Conservation (phyloP, 2,113 vertebrate species). For the Pteronura brasiliensis region DNA sequence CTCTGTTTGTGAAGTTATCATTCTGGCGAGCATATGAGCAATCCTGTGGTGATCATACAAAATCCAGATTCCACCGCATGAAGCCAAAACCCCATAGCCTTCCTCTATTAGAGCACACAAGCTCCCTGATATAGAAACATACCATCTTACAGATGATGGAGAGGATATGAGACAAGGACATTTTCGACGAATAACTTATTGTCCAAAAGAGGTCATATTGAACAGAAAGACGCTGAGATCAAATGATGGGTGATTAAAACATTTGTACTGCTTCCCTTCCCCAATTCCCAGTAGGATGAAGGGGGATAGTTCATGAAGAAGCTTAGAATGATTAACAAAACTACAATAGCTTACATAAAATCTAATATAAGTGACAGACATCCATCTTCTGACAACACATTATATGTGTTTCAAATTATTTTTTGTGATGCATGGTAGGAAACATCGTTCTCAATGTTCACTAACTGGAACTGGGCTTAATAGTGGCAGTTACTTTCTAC, state of each 20-base stretch:
- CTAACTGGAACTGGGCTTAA: not conserved
- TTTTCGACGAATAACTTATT: not conserved
- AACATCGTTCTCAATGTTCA: not conserved
- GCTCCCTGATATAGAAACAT: not conserved
- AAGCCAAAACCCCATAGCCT: not conserved
- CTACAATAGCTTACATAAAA: not conserved
- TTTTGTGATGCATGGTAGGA: not conserved
- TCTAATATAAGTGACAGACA: not conserved
- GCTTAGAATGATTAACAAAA: not conserved
- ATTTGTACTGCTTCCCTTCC: not conserved
- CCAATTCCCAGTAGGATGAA: not conserved
- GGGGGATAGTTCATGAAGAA: not conserved
- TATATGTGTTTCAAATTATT: not conserved
- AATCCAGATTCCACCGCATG: not conserved
- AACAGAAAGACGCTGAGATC: not conserved
- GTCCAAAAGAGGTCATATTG: not conserved
- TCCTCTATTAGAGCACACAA: not conserved
- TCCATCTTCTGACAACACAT: not conserved
- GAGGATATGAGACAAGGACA: not conserved
- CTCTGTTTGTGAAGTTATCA: not conserved
- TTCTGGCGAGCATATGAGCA: too few relatives aligned
- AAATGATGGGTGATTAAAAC: not conserved
- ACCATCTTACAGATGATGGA: not conserved
- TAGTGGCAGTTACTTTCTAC: not conserved
- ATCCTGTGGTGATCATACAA: accelerated